These are phyloP conservation scores for Rambutsinella grinnellia DNA, from an alignment of 2,888 invertebrate species.

Conservation along the genomic window DNA sequence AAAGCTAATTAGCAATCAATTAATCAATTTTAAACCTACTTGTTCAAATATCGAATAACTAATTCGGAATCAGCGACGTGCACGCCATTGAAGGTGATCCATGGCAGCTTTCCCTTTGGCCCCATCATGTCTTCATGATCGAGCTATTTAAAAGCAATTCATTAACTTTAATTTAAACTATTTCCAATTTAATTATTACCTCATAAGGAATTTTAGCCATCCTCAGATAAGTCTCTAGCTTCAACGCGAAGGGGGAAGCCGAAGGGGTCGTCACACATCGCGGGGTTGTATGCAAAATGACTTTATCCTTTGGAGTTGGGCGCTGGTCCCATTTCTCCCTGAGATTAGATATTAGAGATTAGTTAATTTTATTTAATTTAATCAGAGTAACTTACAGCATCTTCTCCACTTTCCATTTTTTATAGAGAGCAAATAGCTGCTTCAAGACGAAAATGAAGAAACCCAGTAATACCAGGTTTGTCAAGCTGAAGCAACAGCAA, in stretches of 20 bases:
- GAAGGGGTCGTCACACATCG: slow-evolving; percentile 20
- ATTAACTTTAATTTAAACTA: not conserved
- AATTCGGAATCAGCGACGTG: slow-evolving; percentile 69
- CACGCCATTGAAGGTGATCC: slow-evolving; percentile 69
- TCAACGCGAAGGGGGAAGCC: slow-evolving; percentile 30
- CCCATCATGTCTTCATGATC: slow-evolving; percentile 68
- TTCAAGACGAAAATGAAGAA: slow-evolving; percentile 7
- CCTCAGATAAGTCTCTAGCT: slow-evolving; percentile 44
- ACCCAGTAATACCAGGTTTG: slow-evolving; percentile 13
- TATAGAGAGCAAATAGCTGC: not conserved
- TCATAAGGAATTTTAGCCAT: slow-evolving; percentile 45
- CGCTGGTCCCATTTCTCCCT: slow-evolving; percentile 35
- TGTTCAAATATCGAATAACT: slow-evolving; percentile 68
- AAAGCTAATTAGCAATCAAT: too few relatives aligned
- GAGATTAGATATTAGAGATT: slow-evolving; percentile 1
- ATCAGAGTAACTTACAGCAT: slow-evolving; percentile 29
- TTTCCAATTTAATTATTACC: not conserved
- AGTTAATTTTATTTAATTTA: slow-evolving; percentile 3
- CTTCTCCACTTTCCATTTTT: slow-evolving; percentile 19
- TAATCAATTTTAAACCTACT: not conserved
- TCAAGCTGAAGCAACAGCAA: slow-evolving; percentile 14
- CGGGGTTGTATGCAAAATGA: slow-evolving; percentile 20
- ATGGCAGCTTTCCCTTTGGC: slow-evolving; percentile 69
- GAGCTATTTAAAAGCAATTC: too few relatives aligned
- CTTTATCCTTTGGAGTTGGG: slow-evolving; percentile 29